Evolutionary conservation across 2,888 invertebrate genomes (phyloP), one percentile per base, ranked within the genome.

Genomic region (Micoletzkya japonica): DNA sequence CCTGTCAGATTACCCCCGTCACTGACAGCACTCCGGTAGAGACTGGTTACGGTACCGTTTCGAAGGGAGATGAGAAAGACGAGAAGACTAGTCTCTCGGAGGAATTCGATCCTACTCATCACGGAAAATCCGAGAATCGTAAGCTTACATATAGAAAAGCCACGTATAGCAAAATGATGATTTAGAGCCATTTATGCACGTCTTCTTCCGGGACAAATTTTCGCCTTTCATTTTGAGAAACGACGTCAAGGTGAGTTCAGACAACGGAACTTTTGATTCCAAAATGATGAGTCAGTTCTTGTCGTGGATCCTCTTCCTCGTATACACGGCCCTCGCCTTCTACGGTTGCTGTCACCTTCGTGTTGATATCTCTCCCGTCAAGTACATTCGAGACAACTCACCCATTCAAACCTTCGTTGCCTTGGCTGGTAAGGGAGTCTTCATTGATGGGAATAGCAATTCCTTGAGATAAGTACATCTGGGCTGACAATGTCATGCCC

Each of bases 401-500:
- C 84, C 84, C 39, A 84, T 84, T 57, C 84, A 84, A 52, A 85
- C 83, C 0, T 84, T 84, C 61, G 84, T 84, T 26, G 75, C 77
- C 56, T 72, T 84, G 34, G 84, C 84, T 49, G 83, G 82, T 84
- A 56, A 59, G 36, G 44, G 6, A 17, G 1, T n/a, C 54, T 66
- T 49, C 32, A 44, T 30, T 10, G 32, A n/a, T 30, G 4, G 20
- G 4, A 2, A 4, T 58, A 4, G 2, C 3, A 32, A n/a, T 57
- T 50, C 26, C 4, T n/a, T 60, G 14, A 77, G 79, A 79, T 72
- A 84, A 84, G 60, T 84, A 84, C 73, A 84, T 84, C 63, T 84
- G 84, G 84, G 84, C 84, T 24, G 84, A 84, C 73, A 84, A 84
- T 71, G 84, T 84, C 34, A 83, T 83, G 83, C 84, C 84, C 24